Evolutionary conservation across 2,888 invertebrate genomes (phyloP), one percentile per base, ranked within the genome.

Genomic region (Tetranychus piercei): DNA sequence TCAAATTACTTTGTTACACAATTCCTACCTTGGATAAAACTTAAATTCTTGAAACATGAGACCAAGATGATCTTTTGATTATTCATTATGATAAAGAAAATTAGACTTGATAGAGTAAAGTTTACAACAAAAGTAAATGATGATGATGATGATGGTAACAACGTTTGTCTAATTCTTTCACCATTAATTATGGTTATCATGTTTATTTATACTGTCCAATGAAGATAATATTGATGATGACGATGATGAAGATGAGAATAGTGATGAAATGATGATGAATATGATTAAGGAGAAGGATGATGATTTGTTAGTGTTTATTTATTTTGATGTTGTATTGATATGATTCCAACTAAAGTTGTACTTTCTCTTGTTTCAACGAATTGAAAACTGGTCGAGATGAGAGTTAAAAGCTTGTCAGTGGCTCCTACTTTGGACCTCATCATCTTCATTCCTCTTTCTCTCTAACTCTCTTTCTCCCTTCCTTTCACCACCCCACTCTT

Each of bases 371-470:
- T 55, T 55, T 55, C 55, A 55, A 55, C 55, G 55, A 55, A 5
- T 15, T 55, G 55, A 3, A 55, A 55, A 55, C 55, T 55, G 55
- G 55, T 55, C 55, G 55, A 55, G 55, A 55, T 55, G 55, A 55
- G 15, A 15, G 15, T 15, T 9, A 55, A 15, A 55, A 55, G 15
- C 15, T 15, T 55, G 11, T 55, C 55, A 15, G 11, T 55, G 11
- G 9, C 55, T 55, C 55, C 15, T 15, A 15, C 55, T 15, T 55
- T 55, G 55, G 34, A 15, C 69, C 9, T 69, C 69, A 69, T 69
- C 69, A 69, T 69, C 69, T 15, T 23, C 34, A 69, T 69, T 34
- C 34, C n/a, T 34, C 69, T 69, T n/a, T 69, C 69, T 69, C 69
- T 69, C 69, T 11, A 5, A 1, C 69, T 69, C 69, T 69, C 69